phyloP scores from a whole-genome alignment of 2,797 vertebrate genomes.

The Jordanella pulchra region DNA sequence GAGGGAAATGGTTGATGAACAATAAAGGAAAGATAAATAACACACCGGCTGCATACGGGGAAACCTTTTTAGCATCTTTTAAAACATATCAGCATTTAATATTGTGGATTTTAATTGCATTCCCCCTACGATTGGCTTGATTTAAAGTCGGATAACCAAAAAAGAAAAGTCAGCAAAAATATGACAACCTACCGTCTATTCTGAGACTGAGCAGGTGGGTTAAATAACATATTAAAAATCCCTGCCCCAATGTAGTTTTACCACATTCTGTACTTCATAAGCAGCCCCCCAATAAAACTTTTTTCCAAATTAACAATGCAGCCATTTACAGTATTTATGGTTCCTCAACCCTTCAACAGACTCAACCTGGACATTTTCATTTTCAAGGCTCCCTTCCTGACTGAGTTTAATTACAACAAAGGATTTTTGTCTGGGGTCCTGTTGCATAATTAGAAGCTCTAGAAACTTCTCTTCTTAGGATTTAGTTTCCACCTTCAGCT shows the following conservation, averaged over 20 bases:
- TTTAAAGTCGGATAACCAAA: no score
- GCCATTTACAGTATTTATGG: background rate
- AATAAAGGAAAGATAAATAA: no score
- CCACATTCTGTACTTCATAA: background rate
- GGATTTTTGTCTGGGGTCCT: background rate
- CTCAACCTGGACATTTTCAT: background rate
- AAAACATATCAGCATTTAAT: no score
- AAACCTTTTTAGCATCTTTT: no score
- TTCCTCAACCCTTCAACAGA: background rate
- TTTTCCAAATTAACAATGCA: background rate
- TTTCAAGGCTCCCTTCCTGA: background rate
- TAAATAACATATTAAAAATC: background rate
- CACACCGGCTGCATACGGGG: no score
- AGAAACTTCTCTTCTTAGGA: background rate
- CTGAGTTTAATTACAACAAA: background rate
- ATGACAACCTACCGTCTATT: background rate
- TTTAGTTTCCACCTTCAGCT: background rate
- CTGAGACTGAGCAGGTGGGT: background rate
- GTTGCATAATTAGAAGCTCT: background rate
- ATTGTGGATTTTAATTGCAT: no score
- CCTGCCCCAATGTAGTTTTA: background rate
- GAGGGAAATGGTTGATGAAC: no score
- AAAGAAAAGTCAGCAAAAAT: no score
- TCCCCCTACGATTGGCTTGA: no score
- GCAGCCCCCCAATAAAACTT: background rate